phyloP scores from a whole-genome alignment of 1,140 invertebrate genomes.

The Amphibalanus amphitrite region DNA sequence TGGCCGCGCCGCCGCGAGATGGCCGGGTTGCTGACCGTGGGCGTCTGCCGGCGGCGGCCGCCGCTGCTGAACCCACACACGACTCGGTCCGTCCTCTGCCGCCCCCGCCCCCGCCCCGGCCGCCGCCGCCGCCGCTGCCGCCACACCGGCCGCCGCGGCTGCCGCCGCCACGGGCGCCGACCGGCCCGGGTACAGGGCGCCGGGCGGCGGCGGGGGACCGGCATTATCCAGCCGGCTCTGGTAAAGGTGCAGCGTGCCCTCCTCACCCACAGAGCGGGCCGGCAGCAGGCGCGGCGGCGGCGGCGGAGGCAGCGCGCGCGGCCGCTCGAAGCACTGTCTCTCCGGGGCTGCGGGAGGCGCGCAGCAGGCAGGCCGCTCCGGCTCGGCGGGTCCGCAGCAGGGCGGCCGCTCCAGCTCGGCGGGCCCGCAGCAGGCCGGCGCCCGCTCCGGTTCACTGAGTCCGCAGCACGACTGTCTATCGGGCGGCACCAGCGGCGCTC shows the following conservation, averaged over 20 bases:
- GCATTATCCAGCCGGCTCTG: not conserved
- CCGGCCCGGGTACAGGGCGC: not conserved
- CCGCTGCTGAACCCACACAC: not conserved
- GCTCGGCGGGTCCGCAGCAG: too few relatives aligned
- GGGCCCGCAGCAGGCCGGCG: not conserved
- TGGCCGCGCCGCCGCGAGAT: constrained; percentile 25
- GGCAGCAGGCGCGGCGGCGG: not conserved
- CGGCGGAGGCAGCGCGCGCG: not conserved
- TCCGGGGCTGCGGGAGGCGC: too few relatives aligned
- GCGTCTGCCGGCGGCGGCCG: too few relatives aligned
- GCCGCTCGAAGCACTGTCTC: not conserved
- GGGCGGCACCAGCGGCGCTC: not conserved
- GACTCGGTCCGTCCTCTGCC: not conserved
- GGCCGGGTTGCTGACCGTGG: constrained; percentile 56
- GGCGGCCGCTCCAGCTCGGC: too few relatives aligned
- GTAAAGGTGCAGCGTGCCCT: not conserved
- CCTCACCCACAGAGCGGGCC: too few relatives aligned
- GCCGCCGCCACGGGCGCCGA: too few relatives aligned
- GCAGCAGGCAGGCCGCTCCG: not conserved
- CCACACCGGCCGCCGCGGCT: too few relatives aligned
- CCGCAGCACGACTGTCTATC: too few relatives aligned
- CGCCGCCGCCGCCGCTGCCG: too few relatives aligned
- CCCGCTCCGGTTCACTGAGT: not conserved
- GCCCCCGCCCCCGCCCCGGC: too few relatives aligned
- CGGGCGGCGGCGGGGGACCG: not conserved